Conservation (phyloP, 2,113 vertebrate species). For the Archilochus colubris region DNA sequence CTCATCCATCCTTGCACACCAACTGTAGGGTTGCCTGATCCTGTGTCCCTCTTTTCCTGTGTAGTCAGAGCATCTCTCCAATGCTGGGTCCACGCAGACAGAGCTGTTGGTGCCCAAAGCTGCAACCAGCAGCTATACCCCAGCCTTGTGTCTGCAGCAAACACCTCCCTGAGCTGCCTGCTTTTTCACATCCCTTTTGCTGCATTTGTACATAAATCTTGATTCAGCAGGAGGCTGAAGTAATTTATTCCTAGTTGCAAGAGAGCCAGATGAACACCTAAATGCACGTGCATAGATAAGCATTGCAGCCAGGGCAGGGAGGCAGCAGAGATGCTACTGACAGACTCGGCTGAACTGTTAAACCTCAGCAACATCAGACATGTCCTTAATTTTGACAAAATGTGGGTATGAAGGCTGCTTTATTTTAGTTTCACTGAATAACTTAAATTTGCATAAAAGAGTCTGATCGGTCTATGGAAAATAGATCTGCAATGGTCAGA, state of each 20-base stretch:
- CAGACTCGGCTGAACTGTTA: background rate
- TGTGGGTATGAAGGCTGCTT: background rate
- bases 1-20: background rate
- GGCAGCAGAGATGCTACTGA: background rate
- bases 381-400: background rate
- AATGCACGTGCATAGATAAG: background rate
- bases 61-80: background rate
- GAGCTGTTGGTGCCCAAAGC: background rate
- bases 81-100: fast-evolving
- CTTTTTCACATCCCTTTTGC: background rate
- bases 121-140: background rate
- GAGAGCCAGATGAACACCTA: background rate
- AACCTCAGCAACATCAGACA: background rate
- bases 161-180: background rate
- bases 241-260: background rate
- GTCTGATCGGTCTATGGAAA: background rate
- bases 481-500: background rate
- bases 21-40: background rate
- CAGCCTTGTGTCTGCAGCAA: background rate
- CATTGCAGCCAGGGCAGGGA: background rate
- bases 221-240: background rate
- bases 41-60: background rate
- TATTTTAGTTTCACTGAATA: background rate
- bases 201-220: background rate
- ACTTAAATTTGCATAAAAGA: background rate